Percentiles rank a stretch among this genome's conserved stretches.
Evolutionary conservation across 2,888 invertebrate species (phyloP).

Genomic region (Pharmacophagus antenor): DNA sequence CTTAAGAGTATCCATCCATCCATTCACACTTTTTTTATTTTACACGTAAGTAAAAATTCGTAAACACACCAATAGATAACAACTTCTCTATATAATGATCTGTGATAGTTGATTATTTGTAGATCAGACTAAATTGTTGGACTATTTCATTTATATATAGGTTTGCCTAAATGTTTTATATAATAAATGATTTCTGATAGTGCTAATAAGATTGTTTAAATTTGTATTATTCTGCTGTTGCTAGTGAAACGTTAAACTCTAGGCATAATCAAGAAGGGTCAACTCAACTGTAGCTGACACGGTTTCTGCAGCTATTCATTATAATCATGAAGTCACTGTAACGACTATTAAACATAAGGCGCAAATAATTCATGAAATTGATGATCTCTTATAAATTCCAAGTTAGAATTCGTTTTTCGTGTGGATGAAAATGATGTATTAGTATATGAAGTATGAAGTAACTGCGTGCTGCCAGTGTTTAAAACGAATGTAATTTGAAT

Average conservation of each 20-base stretch:
- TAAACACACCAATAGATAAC: no score
- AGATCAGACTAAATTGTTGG: no score
- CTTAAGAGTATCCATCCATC: no score
- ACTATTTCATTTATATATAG: background rate
- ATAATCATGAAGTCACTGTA: background rate
- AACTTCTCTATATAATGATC: no score
- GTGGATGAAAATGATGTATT: no score
- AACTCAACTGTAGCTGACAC: constrained; percentile 17
- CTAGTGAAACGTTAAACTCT: constrained; percentile 18
- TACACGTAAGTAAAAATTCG: no score
- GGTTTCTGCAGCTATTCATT: constrained; percentile 10
- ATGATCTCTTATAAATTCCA: no score
- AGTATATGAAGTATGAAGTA: background rate
- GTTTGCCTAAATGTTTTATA: no score
- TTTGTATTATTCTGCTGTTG: background rate
- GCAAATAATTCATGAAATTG: background rate
- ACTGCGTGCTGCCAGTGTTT: background rate
- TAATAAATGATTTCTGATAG: no score
- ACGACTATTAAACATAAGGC: background rate
- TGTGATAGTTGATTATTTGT: no score
- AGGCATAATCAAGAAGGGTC: constrained; percentile 10
- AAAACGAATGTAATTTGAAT: background rate
- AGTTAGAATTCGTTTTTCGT: background rate
- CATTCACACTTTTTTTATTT: no score
- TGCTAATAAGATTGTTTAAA: no score